Base-by-base conservation (phyloP, 37 sponge, comb jelly and placozoan species). In the Agelas oroides region DNA sequence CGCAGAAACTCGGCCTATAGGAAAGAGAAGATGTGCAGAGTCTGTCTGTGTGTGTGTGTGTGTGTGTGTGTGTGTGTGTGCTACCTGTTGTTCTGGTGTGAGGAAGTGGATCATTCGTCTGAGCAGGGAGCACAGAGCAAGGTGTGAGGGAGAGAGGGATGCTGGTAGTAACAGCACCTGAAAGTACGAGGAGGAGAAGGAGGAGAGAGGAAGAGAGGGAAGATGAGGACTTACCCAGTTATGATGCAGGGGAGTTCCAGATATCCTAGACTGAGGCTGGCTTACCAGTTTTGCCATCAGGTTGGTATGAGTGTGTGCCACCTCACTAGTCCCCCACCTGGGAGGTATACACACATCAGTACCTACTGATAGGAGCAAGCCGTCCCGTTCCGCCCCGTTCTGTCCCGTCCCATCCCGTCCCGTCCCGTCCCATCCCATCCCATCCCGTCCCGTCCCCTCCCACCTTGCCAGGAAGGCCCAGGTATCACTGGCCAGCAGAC, bases 271-370 rank as follows among this genome's bases (percentile, higher is more conserved):
- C 17, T 33, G 59, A 19, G 37, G 62, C 11, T 20, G 19, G 38
- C 40, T 28, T 28, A 70, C 71, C 60, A 81, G 82, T 2, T 69
- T 0, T 20, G 71, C 31, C 31, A 70, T 30, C 36, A 70, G 58
- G 23, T 79, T 33, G 30, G 64, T 65, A 18, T 79, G 67, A 0
- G 30, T 21, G 6, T 65, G 2, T 23, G 65, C 62, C 20, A 65
- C 30, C 18, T 79, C 80, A 65, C 67, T 79, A 37, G 80, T 30
- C 18, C 80, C 67, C 80, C 80, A 79, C 37, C 80, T 79, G 60
- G 30, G 46, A 11, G 55, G n/a, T 23, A 77, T 28, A 77, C 12
- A 17, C 20, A 62, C 63, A 2, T 8, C 37, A 17, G 25, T 24
- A 53, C 55, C 17, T 76, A 46, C 6, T 46, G n/a, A n/a, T n/a